Evolutionary conservation across 2,888 invertebrate species (phyloP).

Genomic region (Agriopis leucophaearia): DNA sequence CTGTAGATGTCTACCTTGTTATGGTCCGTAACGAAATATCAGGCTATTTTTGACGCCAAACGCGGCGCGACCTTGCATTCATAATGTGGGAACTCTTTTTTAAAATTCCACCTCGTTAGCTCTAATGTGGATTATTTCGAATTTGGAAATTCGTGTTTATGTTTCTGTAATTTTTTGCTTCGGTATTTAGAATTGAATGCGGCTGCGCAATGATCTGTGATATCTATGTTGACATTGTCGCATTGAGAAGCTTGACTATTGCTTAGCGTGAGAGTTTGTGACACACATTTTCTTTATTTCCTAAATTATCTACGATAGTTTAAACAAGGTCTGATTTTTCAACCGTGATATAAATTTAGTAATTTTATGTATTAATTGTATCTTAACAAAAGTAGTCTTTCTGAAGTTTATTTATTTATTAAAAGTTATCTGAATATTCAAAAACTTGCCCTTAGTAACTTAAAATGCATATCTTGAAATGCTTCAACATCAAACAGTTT

Average conservation of each 20-base stretch:
- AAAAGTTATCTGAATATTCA: background rate
- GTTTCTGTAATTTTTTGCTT: conserved; percentile 61
- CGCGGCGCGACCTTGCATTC: conserved; percentile 67
- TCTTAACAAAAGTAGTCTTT: background rate
- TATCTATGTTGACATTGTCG: conserved; percentile 42
- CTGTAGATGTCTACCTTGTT: conserved; percentile 20
- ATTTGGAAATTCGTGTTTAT: conserved; percentile 53
- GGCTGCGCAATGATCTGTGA: conserved; percentile 45
- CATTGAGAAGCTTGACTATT: conserved; percentile 31
- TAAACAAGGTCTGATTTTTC: background rate
- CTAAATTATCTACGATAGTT: background rate
- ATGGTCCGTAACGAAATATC: conserved; percentile 39
- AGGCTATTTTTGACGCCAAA: conserved; percentile 43
- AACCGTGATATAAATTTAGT: background rate
- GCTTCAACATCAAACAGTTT: background rate
- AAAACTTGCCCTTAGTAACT: background rate
- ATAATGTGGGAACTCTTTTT: conserved; percentile 75
- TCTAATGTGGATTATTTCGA: conserved; percentile 71
- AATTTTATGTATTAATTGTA: background rate
- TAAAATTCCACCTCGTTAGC: conserved; percentile 62
- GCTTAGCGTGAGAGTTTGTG: conserved; percentile 22
- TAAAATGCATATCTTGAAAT: background rate
- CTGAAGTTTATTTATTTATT: background rate
- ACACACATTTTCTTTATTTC: background rate
- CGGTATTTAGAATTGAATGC: conserved; percentile 48